phyloP scores from a whole-genome alignment of 2,888 invertebrate species.

The Cryptocheilus praepositus region DNA sequence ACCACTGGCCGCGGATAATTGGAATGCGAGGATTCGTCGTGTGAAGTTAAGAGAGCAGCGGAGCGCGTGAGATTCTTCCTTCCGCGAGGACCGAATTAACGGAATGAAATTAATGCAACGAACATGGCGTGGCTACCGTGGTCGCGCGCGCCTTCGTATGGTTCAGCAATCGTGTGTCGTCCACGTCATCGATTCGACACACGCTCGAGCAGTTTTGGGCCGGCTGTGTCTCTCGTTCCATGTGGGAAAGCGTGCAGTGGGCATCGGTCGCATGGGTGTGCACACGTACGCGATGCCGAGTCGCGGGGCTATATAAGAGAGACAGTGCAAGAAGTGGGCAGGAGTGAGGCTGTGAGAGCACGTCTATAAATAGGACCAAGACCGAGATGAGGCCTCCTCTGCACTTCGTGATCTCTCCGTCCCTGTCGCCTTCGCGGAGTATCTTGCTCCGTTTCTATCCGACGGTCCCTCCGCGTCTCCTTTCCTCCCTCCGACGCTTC shows the following conservation, averaged over 20 bases:
- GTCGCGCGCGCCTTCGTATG: conserved; percentile 2
- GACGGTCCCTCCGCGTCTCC: conserved; percentile 14
- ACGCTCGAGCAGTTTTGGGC: conserved; percentile 48
- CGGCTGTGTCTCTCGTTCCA: conserved; percentile 38
- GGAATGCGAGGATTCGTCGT: conserved; percentile 4
- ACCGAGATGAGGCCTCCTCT: conserved; percentile 71
- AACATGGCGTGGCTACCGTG: conserved; percentile 19
- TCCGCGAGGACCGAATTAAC: conserved; percentile 33
- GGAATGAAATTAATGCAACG: conserved; percentile 19
- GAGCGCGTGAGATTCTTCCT: background rate
- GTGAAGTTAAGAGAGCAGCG: background rate
- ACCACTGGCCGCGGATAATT: conserved; percentile 14
- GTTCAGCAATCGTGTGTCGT: conserved; percentile 7
- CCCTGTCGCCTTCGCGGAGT: conserved; percentile 17
- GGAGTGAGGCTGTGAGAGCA: conserved; percentile 73
- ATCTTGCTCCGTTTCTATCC: conserved; percentile 18
- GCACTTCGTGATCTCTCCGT: conserved; percentile 63
- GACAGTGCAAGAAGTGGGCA: conserved; percentile 69
- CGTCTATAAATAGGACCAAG: conserved; percentile 72
- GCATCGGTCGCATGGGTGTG: conserved; percentile 37
- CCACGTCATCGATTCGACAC: conserved; percentile 50
- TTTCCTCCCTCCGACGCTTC: conserved; percentile 22
- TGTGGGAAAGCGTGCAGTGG: conserved; percentile 43
- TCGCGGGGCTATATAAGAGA: conserved; percentile 58
- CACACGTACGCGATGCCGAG: conserved; percentile 13